Base-by-base conservation (phyloP, 1,140 invertebrate species). In the Bombus polaris region DNA sequence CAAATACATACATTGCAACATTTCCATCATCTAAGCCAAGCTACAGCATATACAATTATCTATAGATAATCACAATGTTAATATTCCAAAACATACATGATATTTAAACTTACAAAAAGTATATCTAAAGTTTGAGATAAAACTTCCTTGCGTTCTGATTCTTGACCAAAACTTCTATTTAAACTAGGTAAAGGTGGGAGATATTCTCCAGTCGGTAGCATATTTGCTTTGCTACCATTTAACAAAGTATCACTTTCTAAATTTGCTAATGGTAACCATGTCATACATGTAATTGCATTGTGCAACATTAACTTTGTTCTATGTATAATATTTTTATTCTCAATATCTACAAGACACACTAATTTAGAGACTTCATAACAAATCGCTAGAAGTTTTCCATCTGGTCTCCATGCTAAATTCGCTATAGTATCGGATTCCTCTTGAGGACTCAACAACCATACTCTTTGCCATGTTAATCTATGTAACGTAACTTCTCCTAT, bases 381-480 rank as follows among this genome's bases (percentile, higher is more conserved):
- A 28, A 98, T 96, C 3, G 97, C 97, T 32, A 98, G 95, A 57
- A 99, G 96, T 95, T 99, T 99, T 87, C 99, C 98, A 97, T 99
- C 98, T 53, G 98, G 98, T 95, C 98, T 96, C 98, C 99, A 99
- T 79, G 97, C 97, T 90, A 99, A 96, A 79, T 96, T 96, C 85
- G 96, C 96, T 42, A 97, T 97, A 32, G 93, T 94, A 62, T 96
- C 94, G 88, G 96, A 96, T 93, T 98, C 98, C 88, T 96, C 96
- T 32, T 97, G 97, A 32, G 98, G 96, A 77, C 96, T 95, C 70
- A 99, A 95, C 59, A 97, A 96, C 97, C 98, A 99, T 18, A 99
- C 98, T 95, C 97, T 97, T 92, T 99, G 98, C 98, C 98, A 99
- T 39, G 97, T 98, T 53, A 99, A 95, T 85, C 99, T 96, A 93